Evolutionary conservation across 2,113 vertebrate genomes (phyloP), one percentile per base, ranked within the genome.

Genomic region (Etheostoma cragini): DNA sequence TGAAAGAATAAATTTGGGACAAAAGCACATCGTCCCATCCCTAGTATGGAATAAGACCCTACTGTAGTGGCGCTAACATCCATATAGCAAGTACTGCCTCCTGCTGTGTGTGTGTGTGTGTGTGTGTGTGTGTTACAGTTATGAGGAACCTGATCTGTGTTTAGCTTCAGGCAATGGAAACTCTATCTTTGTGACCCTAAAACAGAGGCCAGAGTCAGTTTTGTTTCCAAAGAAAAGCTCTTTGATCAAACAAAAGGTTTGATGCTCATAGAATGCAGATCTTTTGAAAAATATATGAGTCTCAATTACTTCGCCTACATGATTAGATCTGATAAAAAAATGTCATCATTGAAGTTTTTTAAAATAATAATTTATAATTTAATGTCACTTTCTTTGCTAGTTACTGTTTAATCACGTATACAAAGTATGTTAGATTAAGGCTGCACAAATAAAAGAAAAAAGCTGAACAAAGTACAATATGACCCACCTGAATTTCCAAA

Each of bases 141-240:
- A 35, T 26, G 62, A 72, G 72, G 50, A 90, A 90, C 80, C 15
- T 82, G 85, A 93, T 86, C 83, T 64, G 26, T 66, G 47, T 77
- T 64, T 26, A 4, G 67, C 88, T 66, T 52, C 74, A 73, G 69
- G 77, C 72, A 6, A 52, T 42, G 42, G 89, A 74, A 88, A 92
- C 78, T 76, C 3, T 49, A 90, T 75, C 72, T 53, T 3, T 86
- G 72, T 89, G 81, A 87, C 81, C 87, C 81, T 70, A 24, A 76
- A 73, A 80, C 75, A 22, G 33, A 58, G 62, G 33, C 45, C 17
- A 47, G 52, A 53, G 57, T 56, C 47, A 14, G 56, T 58, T 82
- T 71, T 80, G 67, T 76, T 81, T 61, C 7, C 47, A 35, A 6
- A 83, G 53, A 85, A 78, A 81, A 65, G 22, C n/a, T 49, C 22